These are phyloP conservation scores for Crematogaster levior DNA, from an alignment of 2,888 invertebrate genomes.

Conservation along the genomic window DNA sequence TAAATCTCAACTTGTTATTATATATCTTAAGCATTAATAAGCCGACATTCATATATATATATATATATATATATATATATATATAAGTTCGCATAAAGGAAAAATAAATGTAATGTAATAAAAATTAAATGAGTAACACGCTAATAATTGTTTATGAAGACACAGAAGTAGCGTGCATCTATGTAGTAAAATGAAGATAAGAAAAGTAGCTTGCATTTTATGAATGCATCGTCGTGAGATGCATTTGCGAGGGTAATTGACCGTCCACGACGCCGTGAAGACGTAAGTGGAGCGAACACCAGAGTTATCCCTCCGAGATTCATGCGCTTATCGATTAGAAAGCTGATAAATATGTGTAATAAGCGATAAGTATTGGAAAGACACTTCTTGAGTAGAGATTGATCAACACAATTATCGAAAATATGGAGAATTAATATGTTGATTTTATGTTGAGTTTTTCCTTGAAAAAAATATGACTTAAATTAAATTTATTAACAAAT, in stretches of 20 bases:
- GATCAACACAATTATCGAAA: not conserved
- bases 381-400: not conserved
- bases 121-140: not conserved
- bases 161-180: not conserved
- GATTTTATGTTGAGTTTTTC: not conserved
- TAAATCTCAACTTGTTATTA: not conserved
- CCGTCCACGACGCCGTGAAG: conserved; percentile 20
- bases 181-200: not conserved
- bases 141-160: not conserved
- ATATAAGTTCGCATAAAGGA: not conserved
- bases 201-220: not conserved
- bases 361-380: not conserved
- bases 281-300: conserved; percentile 42
- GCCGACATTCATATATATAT: not conserved
- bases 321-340: conserved; percentile 65
- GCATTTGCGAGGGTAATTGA: conserved; percentile 51
- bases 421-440: not conserved
- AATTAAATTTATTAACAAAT: not conserved
- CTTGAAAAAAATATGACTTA: not conserved
- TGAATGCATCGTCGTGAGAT: conserved; percentile 9
- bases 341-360: conserved; percentile 54
- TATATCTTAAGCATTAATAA: not conserved
- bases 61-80: too few relatives aligned
- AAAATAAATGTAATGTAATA: not conserved
- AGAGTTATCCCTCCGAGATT: conserved; percentile 22